A percentile compares a stretch with the other conserved stretches of the same genome.
Evolutionary conservation across 2,888 invertebrate genomes (phyloP).

Genomic region (Philereme transversata): DNA sequence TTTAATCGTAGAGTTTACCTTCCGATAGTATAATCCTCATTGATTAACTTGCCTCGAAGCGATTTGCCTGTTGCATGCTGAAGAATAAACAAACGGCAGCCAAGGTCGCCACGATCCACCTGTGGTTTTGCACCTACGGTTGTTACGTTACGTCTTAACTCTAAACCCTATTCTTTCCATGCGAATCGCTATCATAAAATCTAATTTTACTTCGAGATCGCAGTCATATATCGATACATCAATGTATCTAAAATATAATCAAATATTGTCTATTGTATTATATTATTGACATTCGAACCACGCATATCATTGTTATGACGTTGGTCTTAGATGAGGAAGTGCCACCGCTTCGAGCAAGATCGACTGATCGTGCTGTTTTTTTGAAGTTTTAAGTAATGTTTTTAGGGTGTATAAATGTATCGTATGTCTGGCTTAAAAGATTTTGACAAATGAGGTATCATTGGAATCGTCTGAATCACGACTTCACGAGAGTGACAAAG

Average conservation of each 20-base stretch:
- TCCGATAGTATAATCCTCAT: constrained; percentile 5
- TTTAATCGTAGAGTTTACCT: constrained; percentile 8
- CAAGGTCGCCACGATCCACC: constrained; percentile 47
- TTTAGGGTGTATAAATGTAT: no score
- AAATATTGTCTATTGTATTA: constrained; percentile 54
- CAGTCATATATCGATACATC: constrained; percentile 37
- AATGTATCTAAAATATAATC: constrained; percentile 40
- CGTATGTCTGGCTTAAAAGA: no score
- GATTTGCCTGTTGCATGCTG: constrained; percentile 15
- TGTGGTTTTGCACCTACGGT: constrained; percentile 43
- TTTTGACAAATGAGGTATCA: no score
- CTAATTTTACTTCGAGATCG: constrained; percentile 35
- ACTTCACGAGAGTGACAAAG: no score
- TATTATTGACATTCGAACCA: constrained; percentile 50
- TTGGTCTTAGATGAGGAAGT: constrained; percentile 40
- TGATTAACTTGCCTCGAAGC: constrained; percentile 18
- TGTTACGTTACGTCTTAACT: constrained; percentile 29
- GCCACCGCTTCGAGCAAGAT: constrained; percentile 19
- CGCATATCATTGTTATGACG: constrained; percentile 49
- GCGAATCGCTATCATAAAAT: constrained; percentile 38
- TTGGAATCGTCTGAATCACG: no score
- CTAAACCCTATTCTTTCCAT: constrained; percentile 37
- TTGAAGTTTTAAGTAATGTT: no score
- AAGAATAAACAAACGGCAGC: constrained; percentile 21
- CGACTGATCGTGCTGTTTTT: constrained; percentile 4